Evolutionary conservation across 2,888 invertebrate genomes (phyloP), one percentile per base, ranked within the genome.

Genomic region (Pseudococcus longispinus): DNA sequence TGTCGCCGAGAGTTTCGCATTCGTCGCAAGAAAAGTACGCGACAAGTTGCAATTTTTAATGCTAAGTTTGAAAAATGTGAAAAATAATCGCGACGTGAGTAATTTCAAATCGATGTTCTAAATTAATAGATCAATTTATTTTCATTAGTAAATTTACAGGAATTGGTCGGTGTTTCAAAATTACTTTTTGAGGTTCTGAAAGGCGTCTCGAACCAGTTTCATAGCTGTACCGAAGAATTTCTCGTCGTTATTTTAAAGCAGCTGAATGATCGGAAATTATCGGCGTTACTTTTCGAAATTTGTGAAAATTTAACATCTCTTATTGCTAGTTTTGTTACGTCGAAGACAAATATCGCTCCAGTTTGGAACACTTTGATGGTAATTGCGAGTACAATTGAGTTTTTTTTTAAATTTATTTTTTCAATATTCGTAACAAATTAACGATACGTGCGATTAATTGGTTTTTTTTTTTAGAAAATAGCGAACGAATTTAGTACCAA

Each of bases 1-100:
- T 93, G 97, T 98, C 5, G 97, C 97, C 0, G 98, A 98, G 91
- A 96, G 97, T 91, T 98, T 98, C 92, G 96, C 98, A 0, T 98
- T 97, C 92, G 95, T 99, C 1, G 95, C 97, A 3, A 92, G 98
- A 88, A 97, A 97, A 92, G 94, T 96, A 15, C 94, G 94, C 89
- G 95, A 97, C 89, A 95, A 94, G 89, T 93, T 93, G 44, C 93
- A 93, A 84, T 95, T 98, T 90, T 91, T 97, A 65, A 92, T 92
- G 80, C 92, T 95, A 77, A 91, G 97, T 65, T 91, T 97, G 55
- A 92, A 92, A 89, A 93, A 94, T 85, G 92, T 97, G 55, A 91
- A 94, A 88, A 92, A 92, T 18, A 93, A 93, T 90, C 92, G 93
- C 89, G 93, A 95, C 91, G 95, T 95, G 91, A 92, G 93, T 93